Conservation (phyloP, 2,113 vertebrate species). For the Daboia siamensis region DNA sequence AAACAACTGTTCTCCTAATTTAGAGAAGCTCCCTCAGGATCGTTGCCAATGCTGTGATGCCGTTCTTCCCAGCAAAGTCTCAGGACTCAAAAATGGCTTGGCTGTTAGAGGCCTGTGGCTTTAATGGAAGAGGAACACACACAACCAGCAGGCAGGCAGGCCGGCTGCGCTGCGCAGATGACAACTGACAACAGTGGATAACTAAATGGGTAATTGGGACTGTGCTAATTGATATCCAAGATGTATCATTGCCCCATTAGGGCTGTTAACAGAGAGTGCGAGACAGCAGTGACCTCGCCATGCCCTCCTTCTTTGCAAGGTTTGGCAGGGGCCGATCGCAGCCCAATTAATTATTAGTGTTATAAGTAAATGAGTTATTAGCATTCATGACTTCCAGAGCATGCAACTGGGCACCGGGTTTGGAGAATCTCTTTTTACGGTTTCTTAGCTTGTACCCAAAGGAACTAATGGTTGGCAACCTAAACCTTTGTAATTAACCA, state of each 20-base stretch:
- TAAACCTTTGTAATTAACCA: conserved; percentile 69
- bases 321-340: conserved; percentile 58
- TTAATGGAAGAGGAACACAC: not conserved
- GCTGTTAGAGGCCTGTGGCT: not conserved
- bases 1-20: not conserved
- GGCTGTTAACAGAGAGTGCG: conserved; percentile 57
- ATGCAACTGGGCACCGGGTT: conserved; percentile 65
- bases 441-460: conserved; percentile 71
- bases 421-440: conserved; percentile 66
- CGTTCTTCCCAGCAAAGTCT: not conserved
- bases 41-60: accelerated
- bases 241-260: conserved; percentile 48
- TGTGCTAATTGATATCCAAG: conserved; percentile 49
- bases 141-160: not conserved
- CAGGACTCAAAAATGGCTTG: too few species aligned
- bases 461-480: conserved; percentile 67
- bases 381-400: conserved; percentile 71
- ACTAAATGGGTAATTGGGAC: not conserved
- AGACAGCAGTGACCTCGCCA: conserved; percentile 65
- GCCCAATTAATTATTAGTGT: conserved; percentile 73
- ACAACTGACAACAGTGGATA: not conserved
- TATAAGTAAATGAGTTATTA: conserved; percentile 74
- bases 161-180: not conserved
- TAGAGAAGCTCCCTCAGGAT: not conserved
- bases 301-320: conserved; percentile 55